A percentile compares a stretch with the other conserved stretches of the same genome.
Evolutionary conservation across 92 coral and sea anemone species (phyloP).

Genomic region (Phymanthus crucifer): DNA sequence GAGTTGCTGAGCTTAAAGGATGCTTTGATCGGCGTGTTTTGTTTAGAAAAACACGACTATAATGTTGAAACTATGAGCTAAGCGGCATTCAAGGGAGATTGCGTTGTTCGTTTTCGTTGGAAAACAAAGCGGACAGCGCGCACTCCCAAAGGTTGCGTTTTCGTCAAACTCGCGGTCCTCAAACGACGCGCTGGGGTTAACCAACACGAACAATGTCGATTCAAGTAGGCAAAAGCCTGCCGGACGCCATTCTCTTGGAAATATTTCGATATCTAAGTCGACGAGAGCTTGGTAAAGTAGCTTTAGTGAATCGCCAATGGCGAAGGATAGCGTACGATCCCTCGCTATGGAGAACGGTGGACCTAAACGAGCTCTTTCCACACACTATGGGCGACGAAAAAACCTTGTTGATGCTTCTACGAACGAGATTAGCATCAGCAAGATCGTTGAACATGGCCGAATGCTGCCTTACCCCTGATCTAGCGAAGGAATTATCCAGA

Average conservation of each 20-base stretch:
- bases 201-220: slow-evolving; percentile 30
- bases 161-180: slow-evolving; percentile 48
- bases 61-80: slow-evolving; percentile 16
- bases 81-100: neutral
- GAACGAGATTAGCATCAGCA: slow-evolving; percentile 91
- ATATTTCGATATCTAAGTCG: slow-evolving; percentile 76
- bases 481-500: slow-evolving; percentile 92
- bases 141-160: slow-evolving; percentile 35
- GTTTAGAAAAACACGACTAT: neutral
- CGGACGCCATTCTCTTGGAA: slow-evolving; percentile 90
- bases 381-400: slow-evolving; percentile 80
- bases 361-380: slow-evolving; percentile 75
- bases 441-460: slow-evolving; percentile 89
- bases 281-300: slow-evolving; percentile 77
- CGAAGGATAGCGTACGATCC: slow-evolving; percentile 95
- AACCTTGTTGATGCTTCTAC: slow-evolving; percentile 90
- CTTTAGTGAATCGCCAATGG: slow-evolving; percentile 91
- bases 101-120: slow-evolving; percentile 26
- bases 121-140: slow-evolving; percentile 21
- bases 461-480: slow-evolving; percentile 84
- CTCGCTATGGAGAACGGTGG: slow-evolving; percentile 88
- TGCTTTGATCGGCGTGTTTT: slow-evolving; percentile 6
- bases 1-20: neutral
- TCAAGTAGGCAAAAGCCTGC: slow-evolving; percentile 76
- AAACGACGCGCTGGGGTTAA: slow-evolving; percentile 35